Percentiles rank a stretch among this genome's conserved stretches.
phyloP scores from a whole-genome alignment of 2,888 invertebrate species.

The Diplolepis rosae region DNA sequence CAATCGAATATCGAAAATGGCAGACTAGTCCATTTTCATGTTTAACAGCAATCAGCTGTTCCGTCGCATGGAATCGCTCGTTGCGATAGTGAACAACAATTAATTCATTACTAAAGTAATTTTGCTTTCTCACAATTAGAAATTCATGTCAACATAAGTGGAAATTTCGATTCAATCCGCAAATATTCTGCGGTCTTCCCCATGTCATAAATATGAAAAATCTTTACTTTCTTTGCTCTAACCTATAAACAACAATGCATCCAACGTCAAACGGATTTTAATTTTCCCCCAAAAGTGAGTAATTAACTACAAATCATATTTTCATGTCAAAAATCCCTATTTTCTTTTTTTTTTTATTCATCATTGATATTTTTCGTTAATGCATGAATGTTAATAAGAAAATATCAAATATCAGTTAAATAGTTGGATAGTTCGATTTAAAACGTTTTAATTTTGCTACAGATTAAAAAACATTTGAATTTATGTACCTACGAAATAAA shows the following conservation, averaged over 20 bases:
- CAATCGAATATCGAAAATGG: not conserved
- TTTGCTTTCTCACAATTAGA: not conserved
- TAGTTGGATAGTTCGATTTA: too few relatives aligned
- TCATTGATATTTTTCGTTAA: too few relatives aligned
- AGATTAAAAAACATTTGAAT: too few relatives aligned
- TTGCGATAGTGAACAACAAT: not conserved
- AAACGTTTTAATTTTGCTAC: too few relatives aligned
- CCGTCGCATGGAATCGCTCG: not conserved
- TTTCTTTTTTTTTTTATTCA: too few relatives aligned
- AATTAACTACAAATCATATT: too few relatives aligned
- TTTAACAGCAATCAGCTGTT: conserved; percentile 23
- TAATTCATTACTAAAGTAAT: not conserved
- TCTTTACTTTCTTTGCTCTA: not conserved
- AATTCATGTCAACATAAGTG: not conserved
- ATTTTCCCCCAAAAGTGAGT: not conserved
- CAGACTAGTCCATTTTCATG: conserved; percentile 1
- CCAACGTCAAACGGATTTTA: not conserved
- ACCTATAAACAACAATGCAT: not conserved
- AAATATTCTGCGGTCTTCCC: not conserved
- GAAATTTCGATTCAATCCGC: not conserved
- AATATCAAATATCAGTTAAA: too few relatives aligned
- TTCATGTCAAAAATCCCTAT: too few relatives aligned
- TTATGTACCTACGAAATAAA: too few relatives aligned
- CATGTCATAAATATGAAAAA: not conserved
- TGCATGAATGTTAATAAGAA: too few relatives aligned